phyloP scores from a whole-genome alignment of 1,140 invertebrate genomes.

The Drosophila pruinosa region DNA sequence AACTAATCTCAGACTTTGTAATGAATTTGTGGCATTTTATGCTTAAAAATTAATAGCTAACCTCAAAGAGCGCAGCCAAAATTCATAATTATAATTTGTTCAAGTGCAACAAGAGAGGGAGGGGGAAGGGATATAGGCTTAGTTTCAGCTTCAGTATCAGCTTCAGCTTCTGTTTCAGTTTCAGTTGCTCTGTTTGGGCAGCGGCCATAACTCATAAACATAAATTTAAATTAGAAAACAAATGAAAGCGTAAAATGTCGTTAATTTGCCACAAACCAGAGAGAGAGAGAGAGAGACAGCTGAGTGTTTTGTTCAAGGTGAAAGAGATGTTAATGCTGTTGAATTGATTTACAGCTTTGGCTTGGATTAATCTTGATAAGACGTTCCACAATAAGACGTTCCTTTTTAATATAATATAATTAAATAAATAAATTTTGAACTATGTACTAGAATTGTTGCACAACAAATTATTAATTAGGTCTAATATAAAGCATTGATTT shows the following conservation, averaged over 20 bases:
- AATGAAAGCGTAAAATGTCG: conserved; percentile 66
- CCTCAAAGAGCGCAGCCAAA: conserved; percentile 48
- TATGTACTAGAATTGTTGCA: too few species aligned
- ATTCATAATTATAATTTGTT: conserved; percentile 65
- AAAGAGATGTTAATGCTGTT: neutral
- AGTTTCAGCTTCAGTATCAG: conserved; percentile 9
- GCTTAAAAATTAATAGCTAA: conserved; percentile 74
- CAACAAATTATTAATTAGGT: too few species aligned
- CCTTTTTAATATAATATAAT: too few species aligned
- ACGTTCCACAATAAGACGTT: too few species aligned
- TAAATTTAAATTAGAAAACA: conserved; percentile 81
- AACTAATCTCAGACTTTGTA: conserved; percentile 70
- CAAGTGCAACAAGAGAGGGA: conserved; percentile 11
- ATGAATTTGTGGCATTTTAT: conserved; percentile 44
- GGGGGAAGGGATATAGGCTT: conserved; percentile 6
- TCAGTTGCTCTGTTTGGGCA: too few species aligned
- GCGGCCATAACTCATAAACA: conserved; percentile 73
- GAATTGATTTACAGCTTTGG: neutral
- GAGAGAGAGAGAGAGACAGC: neutral
- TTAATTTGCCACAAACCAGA: conserved; percentile 43
- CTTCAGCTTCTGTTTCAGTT: neutral
- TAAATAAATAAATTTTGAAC: too few species aligned
- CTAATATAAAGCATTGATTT: too few species aligned
- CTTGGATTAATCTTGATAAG: neutral
- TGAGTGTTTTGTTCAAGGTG: neutral